A percentile compares a stretch with the other conserved stretches of the same genome.
Evolutionary conservation across 2,797 vertebrate genomes (phyloP).

Genomic region (Rhinichthys osculus): DNA sequence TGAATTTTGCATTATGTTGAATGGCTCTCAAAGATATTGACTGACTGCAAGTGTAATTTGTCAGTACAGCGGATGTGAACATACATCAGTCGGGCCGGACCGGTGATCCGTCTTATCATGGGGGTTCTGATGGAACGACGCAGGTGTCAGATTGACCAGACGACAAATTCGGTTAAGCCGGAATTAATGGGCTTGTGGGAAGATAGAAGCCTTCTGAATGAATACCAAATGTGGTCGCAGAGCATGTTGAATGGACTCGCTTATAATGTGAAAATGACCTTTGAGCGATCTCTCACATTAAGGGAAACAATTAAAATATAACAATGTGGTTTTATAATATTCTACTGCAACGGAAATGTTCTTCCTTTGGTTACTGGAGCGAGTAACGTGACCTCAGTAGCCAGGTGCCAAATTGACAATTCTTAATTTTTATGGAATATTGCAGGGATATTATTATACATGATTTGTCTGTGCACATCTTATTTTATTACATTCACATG

Average conservation of each 20-base stretch:
- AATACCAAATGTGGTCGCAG: conserved; percentile 31
- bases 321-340: background rate
- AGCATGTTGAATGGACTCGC: background rate
- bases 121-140: conserved; percentile 42
- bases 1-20: conserved; percentile 63
- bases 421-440: background rate
- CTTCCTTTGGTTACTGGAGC: background rate
- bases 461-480: background rate
- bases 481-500: too few relatives aligned
- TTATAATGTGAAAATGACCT: conserved; percentile 21
- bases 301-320: background rate
- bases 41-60: conserved; percentile 71
- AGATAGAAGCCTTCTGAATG: conserved; percentile 27
- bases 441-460: background rate
- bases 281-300: background rate
- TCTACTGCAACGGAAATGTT: background rate
- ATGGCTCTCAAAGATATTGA: conserved; percentile 61
- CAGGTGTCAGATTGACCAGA: conserved; percentile 52
- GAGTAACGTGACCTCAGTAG: background rate
- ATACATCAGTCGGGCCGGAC: conserved; percentile 53
- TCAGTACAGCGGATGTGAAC: conserved; percentile 64
- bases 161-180: conserved; percentile 54
- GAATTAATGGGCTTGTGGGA: conserved; percentile 38
- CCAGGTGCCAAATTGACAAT: background rate
- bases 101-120: conserved; percentile 54